A percentile compares a stretch with the other conserved stretches of the same genome.
These are phyloP conservation scores for Heliconius eleuchia DNA, from an alignment of 1,140 invertebrate species.

Conservation along the genomic window DNA sequence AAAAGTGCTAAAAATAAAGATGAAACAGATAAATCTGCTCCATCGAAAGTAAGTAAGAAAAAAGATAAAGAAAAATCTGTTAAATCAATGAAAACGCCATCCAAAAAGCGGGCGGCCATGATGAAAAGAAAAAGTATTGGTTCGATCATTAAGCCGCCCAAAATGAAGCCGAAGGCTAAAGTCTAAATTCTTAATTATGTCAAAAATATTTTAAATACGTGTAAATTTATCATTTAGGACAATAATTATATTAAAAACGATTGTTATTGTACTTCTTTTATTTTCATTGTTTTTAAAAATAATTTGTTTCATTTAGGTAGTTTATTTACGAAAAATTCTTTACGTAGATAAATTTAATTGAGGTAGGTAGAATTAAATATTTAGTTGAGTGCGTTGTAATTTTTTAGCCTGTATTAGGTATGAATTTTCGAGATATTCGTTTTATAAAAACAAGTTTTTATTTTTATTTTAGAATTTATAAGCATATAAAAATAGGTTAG, in stretches of 20 bases:
- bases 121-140: conserved; percentile 72
- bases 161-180: conserved; percentile 60
- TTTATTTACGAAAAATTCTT: too few species aligned
- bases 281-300: neutral
- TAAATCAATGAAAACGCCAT: conserved; percentile 46
- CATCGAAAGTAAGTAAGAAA: conserved; percentile 30
- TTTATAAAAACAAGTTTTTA: too few species aligned
- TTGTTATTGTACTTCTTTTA: neutral
- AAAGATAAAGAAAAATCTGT: conserved; percentile 13
- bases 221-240: neutral
- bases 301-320: too few species aligned
- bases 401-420: too few species aligned
- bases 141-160: conserved; percentile 68
- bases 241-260: neutral
- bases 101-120: conserved; percentile 55
- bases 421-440: too few species aligned
- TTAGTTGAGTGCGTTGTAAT: too few species aligned
- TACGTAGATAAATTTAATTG: too few species aligned
- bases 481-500: too few species aligned
- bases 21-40: conserved; percentile 36
- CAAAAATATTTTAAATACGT: neutral
- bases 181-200: neutral
- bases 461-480: too few species aligned
- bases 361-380: too few species aligned
- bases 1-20: conserved; percentile 28